Conservation (phyloP, 2,888 invertebrate species). For the Chromoteleia sp. region DNA sequence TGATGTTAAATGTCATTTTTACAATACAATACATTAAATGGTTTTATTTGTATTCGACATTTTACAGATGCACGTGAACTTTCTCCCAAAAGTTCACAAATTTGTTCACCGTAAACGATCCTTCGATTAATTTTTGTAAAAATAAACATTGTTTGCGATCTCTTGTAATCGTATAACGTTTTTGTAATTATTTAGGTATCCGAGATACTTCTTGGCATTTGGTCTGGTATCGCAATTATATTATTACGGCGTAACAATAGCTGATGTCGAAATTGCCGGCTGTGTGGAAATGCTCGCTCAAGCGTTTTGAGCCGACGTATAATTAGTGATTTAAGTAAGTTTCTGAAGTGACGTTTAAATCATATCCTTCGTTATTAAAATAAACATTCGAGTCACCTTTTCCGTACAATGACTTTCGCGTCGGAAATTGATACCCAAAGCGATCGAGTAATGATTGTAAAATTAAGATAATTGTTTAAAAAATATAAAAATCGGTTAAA, state of each 20-base stretch:
- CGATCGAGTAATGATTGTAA: too few species aligned
- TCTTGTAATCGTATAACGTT: slow-evolving; percentile 23
- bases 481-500: neutral
- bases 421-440: too few species aligned
- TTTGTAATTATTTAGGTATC: slow-evolving; percentile 20
- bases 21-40: too few species aligned
- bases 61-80: neutral
- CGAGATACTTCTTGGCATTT: slow-evolving; percentile 31
- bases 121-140: slow-evolving; percentile 15
- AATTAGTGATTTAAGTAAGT: slow-evolving; percentile 35
- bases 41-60: neutral
- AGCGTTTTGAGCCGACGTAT: slow-evolving; percentile 24
- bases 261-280: slow-evolving; percentile 29
- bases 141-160: slow-evolving; percentile 28
- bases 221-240: slow-evolving; percentile 31
- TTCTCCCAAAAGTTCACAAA: slow-evolving; percentile 7
- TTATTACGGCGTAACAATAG: slow-evolving; percentile 38
- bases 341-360: slow-evolving; percentile 26
- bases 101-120: neutral
- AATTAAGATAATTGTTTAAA: neutral
- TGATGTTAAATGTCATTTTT: neutral
- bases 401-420: too few species aligned
- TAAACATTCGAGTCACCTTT: neutral
- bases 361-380: slow-evolving; percentile 11
- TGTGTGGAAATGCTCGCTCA: slow-evolving; percentile 26